Base-by-base conservation (phyloP, 2,888 invertebrate species). In the Nymphalis c-album region DNA sequence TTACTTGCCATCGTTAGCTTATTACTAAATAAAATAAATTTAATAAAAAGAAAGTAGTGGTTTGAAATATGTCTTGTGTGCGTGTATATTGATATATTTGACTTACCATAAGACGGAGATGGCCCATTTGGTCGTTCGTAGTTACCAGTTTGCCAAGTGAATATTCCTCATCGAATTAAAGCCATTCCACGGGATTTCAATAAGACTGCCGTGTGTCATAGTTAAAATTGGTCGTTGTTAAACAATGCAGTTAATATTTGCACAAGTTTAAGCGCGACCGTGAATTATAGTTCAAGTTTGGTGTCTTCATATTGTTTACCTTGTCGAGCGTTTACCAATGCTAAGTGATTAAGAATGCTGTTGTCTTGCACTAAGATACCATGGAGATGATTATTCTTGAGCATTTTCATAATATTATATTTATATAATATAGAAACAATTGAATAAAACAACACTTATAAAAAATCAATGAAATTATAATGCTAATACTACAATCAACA, bases 301-400 rank as follows among this genome's bases (percentile, higher is more conserved):
- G 84, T 82, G 81, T 85, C 87, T 86, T 92, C 91, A 90, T 91
- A 92, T 90, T 92, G 92, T 92, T 92, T 92, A 91, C 92, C 91
- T 90, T 91, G 91, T 91, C 91, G 86, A 82, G 85, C 88, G 86
- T 85, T 87, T 87, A 87, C 89, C 88, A 87, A 86, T 91, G 89
- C 87, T 90, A 92, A 92, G 91, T 92, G 92, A 92, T 92, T 92
- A 92, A 87, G 92, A 91, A 90, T 91, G 86, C 87, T 85, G 79
- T 75, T 75, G 74, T 13, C 74, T 76, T 77, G 85, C 75, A 82
- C 76, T 78, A 47, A 7, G 64, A 61, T 64, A 72, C 53, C 1
- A 72, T 84, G 80, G 88, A 87, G 86, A 64, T 26, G 81, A 8
- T 48, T 40, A 5, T 47, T n/a, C 47, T 47, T 6, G 7, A n/a